Evolutionary conservation across 2,797 vertebrate genomes (phyloP).

Genomic region (Coregonus suidteri): DNA sequence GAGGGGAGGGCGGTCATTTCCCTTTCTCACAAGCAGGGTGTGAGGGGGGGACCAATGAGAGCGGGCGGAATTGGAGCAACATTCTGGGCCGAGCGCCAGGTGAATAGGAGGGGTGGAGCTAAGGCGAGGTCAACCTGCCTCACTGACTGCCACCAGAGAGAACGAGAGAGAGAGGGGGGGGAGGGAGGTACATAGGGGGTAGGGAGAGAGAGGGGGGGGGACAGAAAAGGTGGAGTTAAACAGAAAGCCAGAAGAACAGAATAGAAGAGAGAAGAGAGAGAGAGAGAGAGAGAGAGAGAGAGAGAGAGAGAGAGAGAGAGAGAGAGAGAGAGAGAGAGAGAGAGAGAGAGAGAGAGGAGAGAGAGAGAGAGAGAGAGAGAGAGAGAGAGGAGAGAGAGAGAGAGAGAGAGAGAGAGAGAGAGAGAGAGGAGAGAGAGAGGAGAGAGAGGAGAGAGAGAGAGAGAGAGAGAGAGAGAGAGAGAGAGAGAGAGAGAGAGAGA

Average conservation of each 20-base stretch:
- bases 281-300: neutral
- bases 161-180: neutral
- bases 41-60: constrained; percentile 82
- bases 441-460: no score
- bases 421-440: neutral
- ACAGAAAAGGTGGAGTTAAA: neutral
- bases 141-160: constrained; percentile 47
- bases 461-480: no score
- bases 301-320: neutral
- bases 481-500: no score
- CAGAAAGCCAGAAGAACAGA: neutral
- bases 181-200: neutral
- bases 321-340: neutral
- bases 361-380: no score
- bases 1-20: constrained; percentile 76
- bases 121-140: constrained; percentile 66
- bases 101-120: constrained; percentile 78
- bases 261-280: no score
- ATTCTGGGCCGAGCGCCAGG: constrained; percentile 89
- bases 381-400: no score
- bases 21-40: constrained; percentile 76
- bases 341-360: neutral
- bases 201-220: neutral
- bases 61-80: constrained; percentile 84
- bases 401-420: neutral